Percentiles rank a stretch among this genome's conserved stretches.
These are phyloP conservation scores for Pogona vitticeps DNA, from an alignment of 2,113 vertebrate species.

Conservation along the genomic window DNA sequence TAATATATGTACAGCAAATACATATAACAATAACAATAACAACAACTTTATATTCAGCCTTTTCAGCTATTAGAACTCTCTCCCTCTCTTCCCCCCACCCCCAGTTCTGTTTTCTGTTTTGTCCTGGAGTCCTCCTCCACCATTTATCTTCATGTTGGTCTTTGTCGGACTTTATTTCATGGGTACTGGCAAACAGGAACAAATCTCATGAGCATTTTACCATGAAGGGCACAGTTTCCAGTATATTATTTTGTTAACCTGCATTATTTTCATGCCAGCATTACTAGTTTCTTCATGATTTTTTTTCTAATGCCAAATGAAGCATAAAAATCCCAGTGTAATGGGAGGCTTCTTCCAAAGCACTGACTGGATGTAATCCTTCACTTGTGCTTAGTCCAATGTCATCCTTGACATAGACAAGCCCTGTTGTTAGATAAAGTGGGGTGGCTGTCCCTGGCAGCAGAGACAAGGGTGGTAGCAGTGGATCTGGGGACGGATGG, in stretches of 20 bases:
- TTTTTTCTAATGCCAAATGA: no score
- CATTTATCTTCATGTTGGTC: neutral
- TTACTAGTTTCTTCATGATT: no score
- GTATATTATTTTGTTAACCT: neutral
- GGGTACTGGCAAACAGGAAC: neutral
- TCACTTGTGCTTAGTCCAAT: no score
- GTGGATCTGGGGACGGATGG: no score
- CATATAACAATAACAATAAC: neutral
- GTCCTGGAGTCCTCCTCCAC: neutral
- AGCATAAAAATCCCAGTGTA: no score
- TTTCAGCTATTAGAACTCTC: neutral
- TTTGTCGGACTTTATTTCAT: neutral
- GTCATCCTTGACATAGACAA: no score
- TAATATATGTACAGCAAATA: no score
- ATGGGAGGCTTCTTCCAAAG: no score
- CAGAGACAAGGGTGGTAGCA: no score
- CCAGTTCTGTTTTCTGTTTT: neutral
- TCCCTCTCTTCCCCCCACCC: neutral
- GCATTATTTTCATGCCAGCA: neutral
- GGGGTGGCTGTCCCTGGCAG: no score
- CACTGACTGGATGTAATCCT: no score
- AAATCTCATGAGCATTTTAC: neutral
- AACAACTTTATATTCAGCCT: neutral
- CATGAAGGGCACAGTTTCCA: neutral
- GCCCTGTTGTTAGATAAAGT: no score